Base-by-base conservation (phyloP, 2,113 vertebrate species). In the Aphyosemion australe region DNA sequence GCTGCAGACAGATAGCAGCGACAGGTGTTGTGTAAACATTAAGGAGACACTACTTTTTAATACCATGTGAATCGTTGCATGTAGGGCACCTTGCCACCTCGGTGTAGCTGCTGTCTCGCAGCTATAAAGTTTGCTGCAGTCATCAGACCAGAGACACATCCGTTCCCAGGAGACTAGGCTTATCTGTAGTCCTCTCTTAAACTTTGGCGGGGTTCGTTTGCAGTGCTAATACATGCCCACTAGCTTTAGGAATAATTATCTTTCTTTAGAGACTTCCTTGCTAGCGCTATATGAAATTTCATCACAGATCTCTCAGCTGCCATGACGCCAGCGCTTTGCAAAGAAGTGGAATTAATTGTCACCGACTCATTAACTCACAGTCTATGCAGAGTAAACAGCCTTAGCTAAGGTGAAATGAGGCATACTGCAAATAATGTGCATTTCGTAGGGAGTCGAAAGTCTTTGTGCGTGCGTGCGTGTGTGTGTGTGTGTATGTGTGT, bases 361-460 rank as follows among this genome's bases (percentile, higher is more conserved):
- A 58, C 56, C 71, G 48, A 74, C 66, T 84, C 82, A 86, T 90
- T 87, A 84, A 74, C 74, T 84, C 74, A 34, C 67, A 61, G 73
- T 76, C 69, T 69, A 42, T 63, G 63, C 69, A 3, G 50, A 78
- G 81, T 81, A 80, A 86, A 88, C 76, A 84, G 59, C 74, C 39
- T 73, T 65, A 59, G 78, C 63, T 60, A 72, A 82, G 73, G 77
- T 81, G 82, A 80, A 85, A 84, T 78, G 78, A 82, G 82, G 82
- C 75, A 49, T 79, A 48, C 62, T 59, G 59, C 72, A 77, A 83
- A 82, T 78, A 67, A 80, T 83, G 65, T 77, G 73, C 70, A 69
- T 65, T 77, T 75, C 61, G 21, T 70, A 63, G 32, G 18, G 31
- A 72, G 69, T 54, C 47, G 18, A 65, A 54, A 16, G 41, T 59